These are phyloP conservation scores for Cyanoderma ruficeps DNA, from an alignment of 2,113 vertebrate species.

Conservation along the genomic window DNA sequence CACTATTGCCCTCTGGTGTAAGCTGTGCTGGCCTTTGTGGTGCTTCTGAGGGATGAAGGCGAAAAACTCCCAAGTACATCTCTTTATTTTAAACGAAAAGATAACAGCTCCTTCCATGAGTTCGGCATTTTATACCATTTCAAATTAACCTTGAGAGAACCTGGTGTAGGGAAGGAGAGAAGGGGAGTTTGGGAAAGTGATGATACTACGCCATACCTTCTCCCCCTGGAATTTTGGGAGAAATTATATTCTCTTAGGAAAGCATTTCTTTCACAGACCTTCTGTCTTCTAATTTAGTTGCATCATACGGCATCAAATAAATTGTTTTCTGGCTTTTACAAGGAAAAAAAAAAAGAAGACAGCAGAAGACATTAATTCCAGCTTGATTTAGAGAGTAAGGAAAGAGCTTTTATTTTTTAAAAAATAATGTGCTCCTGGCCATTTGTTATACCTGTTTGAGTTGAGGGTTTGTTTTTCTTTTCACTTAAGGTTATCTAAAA, in stretches of 20 bases:
- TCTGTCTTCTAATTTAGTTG: slow-evolving; percentile 61
- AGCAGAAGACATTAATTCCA: slow-evolving; percentile 61
- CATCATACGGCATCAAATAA: slow-evolving; percentile 43
- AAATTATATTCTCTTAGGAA: slow-evolving; percentile 31
- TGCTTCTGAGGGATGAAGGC: not conserved
- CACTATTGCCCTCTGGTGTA: slow-evolving; percentile 74
- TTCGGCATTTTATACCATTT: not conserved
- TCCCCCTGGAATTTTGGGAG: not conserved
- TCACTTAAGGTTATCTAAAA: slow-evolving; percentile 6
- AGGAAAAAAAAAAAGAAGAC: slow-evolving; percentile 55
- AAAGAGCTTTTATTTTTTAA: slow-evolving; percentile 36
- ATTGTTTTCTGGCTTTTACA: slow-evolving; percentile 66
- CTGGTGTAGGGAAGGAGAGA: not conserved
- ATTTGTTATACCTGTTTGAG: not conserved
- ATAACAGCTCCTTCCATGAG: not conserved
- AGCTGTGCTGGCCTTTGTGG: not conserved
- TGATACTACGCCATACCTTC: not conserved
- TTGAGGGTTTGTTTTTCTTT: not conserved
- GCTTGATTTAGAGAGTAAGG: slow-evolving; percentile 24
- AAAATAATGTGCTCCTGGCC: not conserved
- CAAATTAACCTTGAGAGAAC: not conserved
- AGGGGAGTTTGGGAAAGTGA: not conserved
- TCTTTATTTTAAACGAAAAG: not conserved
- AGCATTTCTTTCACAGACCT: slow-evolving; percentile 52
- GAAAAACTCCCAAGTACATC: not conserved